Percentiles rank a stretch among this genome's conserved stretches.
Evolutionary conservation across 1,140 invertebrate species (phyloP).

Genomic region (Cyrtorhinus lividipennis): DNA sequence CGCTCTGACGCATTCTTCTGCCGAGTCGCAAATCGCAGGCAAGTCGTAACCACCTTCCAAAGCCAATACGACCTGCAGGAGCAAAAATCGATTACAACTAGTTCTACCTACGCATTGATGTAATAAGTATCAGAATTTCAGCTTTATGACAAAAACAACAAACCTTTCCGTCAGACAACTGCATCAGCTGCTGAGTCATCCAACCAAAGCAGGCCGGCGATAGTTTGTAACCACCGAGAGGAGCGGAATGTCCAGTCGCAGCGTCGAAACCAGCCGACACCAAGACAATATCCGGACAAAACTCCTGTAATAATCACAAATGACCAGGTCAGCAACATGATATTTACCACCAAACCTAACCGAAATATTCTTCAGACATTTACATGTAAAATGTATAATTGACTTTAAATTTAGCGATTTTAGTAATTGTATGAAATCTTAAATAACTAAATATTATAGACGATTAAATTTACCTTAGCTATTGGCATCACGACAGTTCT

Average conservation of each 20-base stretch:
- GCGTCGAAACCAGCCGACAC: constrained; percentile 98
- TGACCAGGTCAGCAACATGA: too few relatives aligned
- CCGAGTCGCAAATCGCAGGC: constrained; percentile 88
- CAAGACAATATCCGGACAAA: constrained; percentile 85
- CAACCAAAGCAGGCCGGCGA: constrained; percentile 90
- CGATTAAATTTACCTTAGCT: constrained; percentile 58
- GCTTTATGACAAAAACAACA: background rate
- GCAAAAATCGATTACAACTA: constrained; percentile 5
- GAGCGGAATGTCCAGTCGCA: constrained; percentile 78
- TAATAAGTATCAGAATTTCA: background rate
- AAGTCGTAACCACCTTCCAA: constrained; percentile 96
- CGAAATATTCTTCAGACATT: too few relatives aligned
- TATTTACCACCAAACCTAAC: too few relatives aligned
- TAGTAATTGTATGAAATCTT: too few relatives aligned
- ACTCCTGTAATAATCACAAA: constrained; percentile 46
- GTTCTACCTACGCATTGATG: background rate
- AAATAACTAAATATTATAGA: too few relatives aligned
- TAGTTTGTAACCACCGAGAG: constrained; percentile 86
- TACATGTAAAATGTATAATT: too few relatives aligned
- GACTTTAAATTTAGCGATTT: too few relatives aligned
- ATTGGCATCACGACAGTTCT: constrained; percentile 84
- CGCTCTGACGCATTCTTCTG: constrained; percentile 88
- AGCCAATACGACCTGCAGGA: constrained; percentile 52
- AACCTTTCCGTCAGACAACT: constrained; percentile 77
- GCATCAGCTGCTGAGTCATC: constrained; percentile 89